Evolutionary conservation across 2,113 vertebrate species (phyloP), one percentile per base, ranked within the genome.

Genomic region (Leucoraja erinaceus): DNA sequence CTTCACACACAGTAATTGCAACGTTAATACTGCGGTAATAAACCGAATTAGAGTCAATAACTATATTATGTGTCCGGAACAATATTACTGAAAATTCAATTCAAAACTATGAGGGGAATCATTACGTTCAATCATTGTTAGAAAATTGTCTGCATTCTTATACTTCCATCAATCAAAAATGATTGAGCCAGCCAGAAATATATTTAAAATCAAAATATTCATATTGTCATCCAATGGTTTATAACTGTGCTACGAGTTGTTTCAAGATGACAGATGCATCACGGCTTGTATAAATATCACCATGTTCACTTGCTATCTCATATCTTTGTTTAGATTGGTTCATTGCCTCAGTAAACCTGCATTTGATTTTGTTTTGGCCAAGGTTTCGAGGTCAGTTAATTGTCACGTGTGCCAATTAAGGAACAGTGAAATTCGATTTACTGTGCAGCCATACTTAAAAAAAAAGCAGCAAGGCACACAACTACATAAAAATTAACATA

Each of bases 141-240:
- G 66, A 47, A 5, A 31, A 54, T 25, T 91, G 66, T 70, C 38
- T 72, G 20, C 88, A 88, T 66, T 63, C 63, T 88, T 88, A 88
- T 88, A 88, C 14, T 63, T 88, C 31, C 83, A 88, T 88, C 59
- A 88, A 88, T 83, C 83, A 88, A 88, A 88, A 77, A 31, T 77
- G n/a, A 77, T 77, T 77, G 75, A 77, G 18, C 28, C 83, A 88
- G 83, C 83, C 83, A 16, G 14, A 66, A 88, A 63, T 88, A 88
- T 56, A 88, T 63, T 88, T 88, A 31, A 88, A 88, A 63, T 63
- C 12, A n/a, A 88, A 88, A 88, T 88, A 63, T 16, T 88, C 83
- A 88, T 63, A 33, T 63, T 5, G 63, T 88, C 83, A 88, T 66
- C n/a, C 59, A 63, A 86, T 86, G 59, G 63, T 88, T 88, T 88